Evolutionary conservation across 2,888 invertebrate genomes (phyloP), one percentile per base, ranked within the genome.

Genomic region (Cerceris rybyensis): DNA sequence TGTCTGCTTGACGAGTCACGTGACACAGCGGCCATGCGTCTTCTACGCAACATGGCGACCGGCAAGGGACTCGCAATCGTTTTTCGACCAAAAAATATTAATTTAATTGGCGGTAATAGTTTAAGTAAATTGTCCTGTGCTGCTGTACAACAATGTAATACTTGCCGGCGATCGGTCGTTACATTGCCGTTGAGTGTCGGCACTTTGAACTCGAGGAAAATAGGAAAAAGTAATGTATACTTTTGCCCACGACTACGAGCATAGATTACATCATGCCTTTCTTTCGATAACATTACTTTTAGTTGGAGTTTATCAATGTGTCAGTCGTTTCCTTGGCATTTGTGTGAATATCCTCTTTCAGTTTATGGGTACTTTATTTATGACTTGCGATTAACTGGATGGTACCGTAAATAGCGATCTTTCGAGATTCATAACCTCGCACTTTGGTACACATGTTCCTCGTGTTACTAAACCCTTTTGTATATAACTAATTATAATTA

Each of bases 1-100:
- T 28, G 43, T 57, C 60, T 16, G 13, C 11, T 63, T 49, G 46
- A 57, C n/a, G n/a, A 17, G 28, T 79, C 79, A 80, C 74, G 79
- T 80, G 79, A 74, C 41, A 65, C 43, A 14, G 14, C 14, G 70
- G 71, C 87, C 90, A 90, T 91, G 91, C 87, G 90, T 88, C 84
- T 90, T 74, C 88, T 78, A 77, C 84, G 64, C 85, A 92, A 90
- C 88, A 93, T 93, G 93, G 93, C 93, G 87, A 90, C 93, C 90
- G 91, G 92, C 87, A 93, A 92, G 86, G 89, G 92, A 64, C 82
- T 93, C 73, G 89, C 88, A 69, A 89, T 88, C 67, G 89, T 92
- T 88, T 90, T 93, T 70, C 86, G 90, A 82, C 89, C 91, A 75
- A 90, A 87, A 80, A 90, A 87, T 87, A 88, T 92, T 78, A 89